Conservation (phyloP, 1,140 invertebrate genomes). For the Dinoponera quadriceps region DNA sequence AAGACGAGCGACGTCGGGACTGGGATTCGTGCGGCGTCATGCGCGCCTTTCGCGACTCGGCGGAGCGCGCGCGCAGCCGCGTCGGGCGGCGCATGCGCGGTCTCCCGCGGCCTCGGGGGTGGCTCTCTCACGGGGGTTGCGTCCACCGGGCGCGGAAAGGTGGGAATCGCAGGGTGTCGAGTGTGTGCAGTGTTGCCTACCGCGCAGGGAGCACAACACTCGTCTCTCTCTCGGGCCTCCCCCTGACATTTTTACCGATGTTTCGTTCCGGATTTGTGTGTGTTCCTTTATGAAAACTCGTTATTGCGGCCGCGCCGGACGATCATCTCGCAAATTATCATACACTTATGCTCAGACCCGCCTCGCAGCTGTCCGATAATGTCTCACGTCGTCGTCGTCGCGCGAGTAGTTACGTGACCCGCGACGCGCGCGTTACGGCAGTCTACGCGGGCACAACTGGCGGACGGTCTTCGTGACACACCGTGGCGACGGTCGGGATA, state of each 20-base stretch:
- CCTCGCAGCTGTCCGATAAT: constrained; percentile 39
- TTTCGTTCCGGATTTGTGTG: constrained; percentile 71
- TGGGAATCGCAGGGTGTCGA: constrained; percentile 71
- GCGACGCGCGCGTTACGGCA: constrained; percentile 36
- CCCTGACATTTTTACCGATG: constrained; percentile 75
- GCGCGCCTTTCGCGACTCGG: neutral
- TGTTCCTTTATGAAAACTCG: constrained; percentile 63
- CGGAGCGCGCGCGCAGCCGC: constrained; percentile 78
- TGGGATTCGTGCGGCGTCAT: too few relatives aligned
- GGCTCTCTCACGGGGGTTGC: constrained; percentile 5
- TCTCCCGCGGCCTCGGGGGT: too few relatives aligned
- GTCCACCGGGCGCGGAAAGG: constrained; percentile 37
- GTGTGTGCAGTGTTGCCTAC: constrained; percentile 82
- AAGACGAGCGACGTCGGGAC: too few relatives aligned
- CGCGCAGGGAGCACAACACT: constrained; percentile 82
- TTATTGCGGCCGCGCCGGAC: constrained; percentile 17
- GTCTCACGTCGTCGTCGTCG: constrained; percentile 45
- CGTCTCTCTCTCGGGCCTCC: constrained; percentile 68
- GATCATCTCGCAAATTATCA: constrained; percentile 10
- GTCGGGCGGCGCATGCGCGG: constrained; percentile 9
- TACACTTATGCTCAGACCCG: constrained; percentile 40
- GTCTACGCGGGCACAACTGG: constrained; percentile 5
- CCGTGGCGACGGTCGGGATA: neutral
- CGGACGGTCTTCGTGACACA: constrained; percentile 25
- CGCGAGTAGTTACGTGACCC: constrained; percentile 55